Percentiles rank a stretch among this genome's conserved stretches.
Conservation (phyloP, 2,888 invertebrate species). For the Ephialtes manifestator region DNA sequence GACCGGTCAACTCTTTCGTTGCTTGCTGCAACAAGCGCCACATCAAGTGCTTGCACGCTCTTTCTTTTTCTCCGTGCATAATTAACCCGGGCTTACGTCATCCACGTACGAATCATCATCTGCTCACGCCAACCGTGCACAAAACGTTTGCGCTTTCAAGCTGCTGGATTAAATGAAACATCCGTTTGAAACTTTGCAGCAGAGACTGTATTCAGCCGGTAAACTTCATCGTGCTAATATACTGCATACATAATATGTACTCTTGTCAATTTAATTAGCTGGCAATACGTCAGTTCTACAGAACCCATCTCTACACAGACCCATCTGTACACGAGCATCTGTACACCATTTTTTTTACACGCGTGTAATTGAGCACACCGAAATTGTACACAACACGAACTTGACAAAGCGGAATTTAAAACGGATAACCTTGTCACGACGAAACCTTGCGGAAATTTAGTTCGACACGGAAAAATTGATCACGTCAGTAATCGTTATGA, state of each 20-base stretch:
- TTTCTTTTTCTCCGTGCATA: constrained; percentile 56
- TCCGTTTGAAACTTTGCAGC: constrained; percentile 4
- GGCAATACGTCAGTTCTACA: too few relatives aligned
- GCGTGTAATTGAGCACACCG: too few relatives aligned
- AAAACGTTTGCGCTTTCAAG: neutral
- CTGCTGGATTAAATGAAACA: neutral
- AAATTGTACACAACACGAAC: too few relatives aligned
- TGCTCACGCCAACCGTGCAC: neutral
- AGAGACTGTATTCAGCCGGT: neutral
- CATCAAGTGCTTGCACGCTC: constrained; percentile 10
- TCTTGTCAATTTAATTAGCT: neutral
- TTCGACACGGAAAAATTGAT: too few relatives aligned
- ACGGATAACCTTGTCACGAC: too few relatives aligned
- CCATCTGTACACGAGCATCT: too few relatives aligned
- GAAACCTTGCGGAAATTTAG: too few relatives aligned
- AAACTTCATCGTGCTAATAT: constrained; percentile 3
- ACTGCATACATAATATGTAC: neutral
- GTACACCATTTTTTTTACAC: too few relatives aligned
- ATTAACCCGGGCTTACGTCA: constrained; percentile 64
- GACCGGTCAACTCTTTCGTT: constrained; percentile 49
- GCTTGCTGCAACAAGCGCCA: constrained; percentile 32
- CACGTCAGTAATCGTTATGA: too few relatives aligned
- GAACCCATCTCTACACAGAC: too few relatives aligned
- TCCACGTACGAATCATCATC: constrained; percentile 48
- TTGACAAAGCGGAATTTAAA: too few relatives aligned